Conservation (phyloP, 1,140 invertebrate species). For the Phthorimaea operculella region DNA sequence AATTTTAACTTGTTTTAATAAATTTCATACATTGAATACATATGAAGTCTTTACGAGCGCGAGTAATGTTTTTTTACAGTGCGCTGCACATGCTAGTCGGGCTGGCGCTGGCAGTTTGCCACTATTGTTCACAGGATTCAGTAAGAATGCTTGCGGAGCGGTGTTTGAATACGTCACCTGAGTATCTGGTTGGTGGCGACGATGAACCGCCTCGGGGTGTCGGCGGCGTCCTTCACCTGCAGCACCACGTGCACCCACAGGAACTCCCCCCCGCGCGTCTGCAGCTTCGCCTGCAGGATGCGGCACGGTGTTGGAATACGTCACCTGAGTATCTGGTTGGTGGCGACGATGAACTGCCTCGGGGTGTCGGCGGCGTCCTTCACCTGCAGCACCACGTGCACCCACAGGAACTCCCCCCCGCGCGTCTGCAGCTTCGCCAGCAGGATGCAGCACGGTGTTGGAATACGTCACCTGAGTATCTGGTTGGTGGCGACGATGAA, state of each 20-base stretch:
- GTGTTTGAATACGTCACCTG: slow-evolving; percentile 70
- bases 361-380: slow-evolving; percentile 90
- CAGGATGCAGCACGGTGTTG: slow-evolving; percentile 93
- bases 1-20: no score
- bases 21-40: no score
- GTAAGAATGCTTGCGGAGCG: slow-evolving; percentile 76
- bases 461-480: slow-evolving; percentile 89
- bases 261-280: slow-evolving; percentile 85
- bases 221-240: slow-evolving; percentile 90
- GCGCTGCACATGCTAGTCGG: no score
- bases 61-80: no score
- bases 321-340: slow-evolving; percentile 96
- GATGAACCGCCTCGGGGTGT: slow-evolving; percentile 92
- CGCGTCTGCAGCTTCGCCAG: slow-evolving; percentile 88
- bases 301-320: no score
- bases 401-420: slow-evolving; percentile 90
- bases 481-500: slow-evolving; percentile 98
- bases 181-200: slow-evolving; percentile 97
- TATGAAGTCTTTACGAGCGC: no score
- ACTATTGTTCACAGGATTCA: no score
- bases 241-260: slow-evolving; percentile 95
- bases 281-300: slow-evolving; percentile 90
- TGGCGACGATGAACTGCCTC: slow-evolving; percentile 95
- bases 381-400: slow-evolving; percentile 93
- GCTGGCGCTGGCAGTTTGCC: no score